Evolutionary conservation across 1,140 invertebrate genomes (phyloP), one percentile per base, ranked within the genome.

Genomic region (Tribolium madens): DNA sequence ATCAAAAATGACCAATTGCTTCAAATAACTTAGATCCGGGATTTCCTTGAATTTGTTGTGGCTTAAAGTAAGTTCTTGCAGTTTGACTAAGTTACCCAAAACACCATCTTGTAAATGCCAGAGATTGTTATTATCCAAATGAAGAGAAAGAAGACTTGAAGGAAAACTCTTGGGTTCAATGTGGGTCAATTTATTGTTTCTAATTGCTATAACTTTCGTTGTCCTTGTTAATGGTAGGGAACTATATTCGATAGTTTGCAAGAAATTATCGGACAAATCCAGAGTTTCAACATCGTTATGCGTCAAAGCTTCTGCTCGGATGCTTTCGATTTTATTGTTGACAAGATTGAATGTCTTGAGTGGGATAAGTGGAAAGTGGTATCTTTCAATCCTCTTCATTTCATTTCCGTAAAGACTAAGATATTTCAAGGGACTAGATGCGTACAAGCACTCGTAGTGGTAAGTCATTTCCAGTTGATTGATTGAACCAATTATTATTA

Each of bases 301-400:
- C 5, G 7, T 64, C 6, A 64, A 33, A 64, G 57, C 21, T 3
- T 33, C 6, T 12, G 3, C n/a, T 18, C 36, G 21, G 6, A 64
- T 64, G 31, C n/a, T 6, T 33, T 64, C 57, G 31, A 64, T 64
- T 64, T 64, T 36, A 13, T 64, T 64, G 26, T 64, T 64, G 31
- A 64, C 57, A 12, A 64, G 14, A 33, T 26, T 64, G 26, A 64
- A 64, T 15, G 21, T 64, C 9, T 33, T 33, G 18, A 64, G n/a
- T 42, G 7, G 9, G 9, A 64, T 7, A 1, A 33, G 21, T 42
- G 57, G 57, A 33, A 64, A 64, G 21, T 64, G 26, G 14, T 64
- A 64, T 7, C 7, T 9, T 64, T 64, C 57, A 4, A 64, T 64
- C 1, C n/a, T 2, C 5, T 33, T 33, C 21, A 64, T 1, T 31